Percentiles rank a stretch among this genome's conserved stretches.
These are phyloP conservation scores for Leistus spinibarbis DNA, from an alignment of 2,888 invertebrate genomes.

Conservation along the genomic window DNA sequence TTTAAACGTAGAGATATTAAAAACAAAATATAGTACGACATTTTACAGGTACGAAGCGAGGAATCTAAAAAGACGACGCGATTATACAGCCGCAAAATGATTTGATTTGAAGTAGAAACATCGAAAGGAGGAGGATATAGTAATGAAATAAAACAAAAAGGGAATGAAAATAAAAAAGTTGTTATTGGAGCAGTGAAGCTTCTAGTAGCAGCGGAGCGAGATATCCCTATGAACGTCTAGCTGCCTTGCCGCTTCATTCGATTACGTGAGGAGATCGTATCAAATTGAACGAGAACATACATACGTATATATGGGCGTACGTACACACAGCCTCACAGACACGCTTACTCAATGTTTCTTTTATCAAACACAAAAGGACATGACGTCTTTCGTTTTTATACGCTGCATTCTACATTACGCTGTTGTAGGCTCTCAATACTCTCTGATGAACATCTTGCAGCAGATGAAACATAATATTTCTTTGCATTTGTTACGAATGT, in stretches of 20 bases:
- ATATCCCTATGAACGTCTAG: not conserved
- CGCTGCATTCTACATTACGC: no score
- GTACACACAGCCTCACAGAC: no score
- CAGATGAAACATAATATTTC: no score
- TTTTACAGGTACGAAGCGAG: not conserved
- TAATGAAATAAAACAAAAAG: not conserved
- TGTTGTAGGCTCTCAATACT: no score
- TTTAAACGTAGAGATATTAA: not conserved
- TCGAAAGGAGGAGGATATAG: not conserved
- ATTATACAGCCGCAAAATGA: not conserved
- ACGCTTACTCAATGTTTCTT: no score
- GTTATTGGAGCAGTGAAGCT: not conserved
- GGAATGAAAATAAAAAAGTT: not conserved
- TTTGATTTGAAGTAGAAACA: not conserved
- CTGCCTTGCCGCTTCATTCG: slow-evolving; percentile 9
- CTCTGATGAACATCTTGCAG: no score
- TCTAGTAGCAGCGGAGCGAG: not conserved
- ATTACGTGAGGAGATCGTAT: slow-evolving; percentile 21
- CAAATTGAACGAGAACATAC: slow-evolving; percentile 13
- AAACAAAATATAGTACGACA: not conserved
- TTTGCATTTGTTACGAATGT: no score
- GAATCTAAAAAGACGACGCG: no score
- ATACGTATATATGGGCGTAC: no score
- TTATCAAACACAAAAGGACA: no score
- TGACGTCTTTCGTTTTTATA: no score